Base-by-base conservation (phyloP, 1,140 invertebrate species). In the Phortica variegata region DNA sequence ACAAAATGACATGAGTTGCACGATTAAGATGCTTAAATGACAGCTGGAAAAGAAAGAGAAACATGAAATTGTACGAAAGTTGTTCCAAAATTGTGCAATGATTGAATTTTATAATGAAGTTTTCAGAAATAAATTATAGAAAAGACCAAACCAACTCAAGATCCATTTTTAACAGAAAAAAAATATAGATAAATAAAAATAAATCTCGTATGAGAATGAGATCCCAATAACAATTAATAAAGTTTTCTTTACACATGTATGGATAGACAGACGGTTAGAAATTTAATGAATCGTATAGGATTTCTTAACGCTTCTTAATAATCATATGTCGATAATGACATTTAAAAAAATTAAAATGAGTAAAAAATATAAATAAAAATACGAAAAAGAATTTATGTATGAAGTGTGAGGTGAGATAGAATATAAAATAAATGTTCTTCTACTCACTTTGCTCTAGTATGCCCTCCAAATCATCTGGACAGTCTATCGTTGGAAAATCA, bases 401-500 rank as follows among this genome's bases (percentile, higher is more conserved):
- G 33, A 5, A n/a, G 12, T 7, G n/a, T 5, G 33, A 6, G n/a
- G 33, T 36, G 33, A 6, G 6, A 31, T n/a, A n/a, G n/a, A 29
- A 19, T 20, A 46, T 8, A 21, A 20, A n/a, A 33, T 21, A 5
- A 48, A 19, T 18, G 19, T 20, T 19, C 10, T 13, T 20, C 16
- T 10, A 19, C 65, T 65, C 40, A 73, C 71, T 61, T 49, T 60
- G 66, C 20, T 73, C 71, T 26, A 74, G 21, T 16, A 69, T 43
- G 15, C 45, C 46, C 43, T 75, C 71, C 49, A 75, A 56, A 41
- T 75, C 72, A 43, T 75, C 63, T 12, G 62, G 45, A 9, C 52
- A 47, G 7, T 75, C 65, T 57, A 75, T 61, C 29, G 68, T 75
- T 18, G 61, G 56, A 32, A 75, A 65, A 36, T 69, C 61, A 43